Base-by-base conservation (phyloP, 2,888 invertebrate species). In the Kuschelorhynchus macadamiae region DNA sequence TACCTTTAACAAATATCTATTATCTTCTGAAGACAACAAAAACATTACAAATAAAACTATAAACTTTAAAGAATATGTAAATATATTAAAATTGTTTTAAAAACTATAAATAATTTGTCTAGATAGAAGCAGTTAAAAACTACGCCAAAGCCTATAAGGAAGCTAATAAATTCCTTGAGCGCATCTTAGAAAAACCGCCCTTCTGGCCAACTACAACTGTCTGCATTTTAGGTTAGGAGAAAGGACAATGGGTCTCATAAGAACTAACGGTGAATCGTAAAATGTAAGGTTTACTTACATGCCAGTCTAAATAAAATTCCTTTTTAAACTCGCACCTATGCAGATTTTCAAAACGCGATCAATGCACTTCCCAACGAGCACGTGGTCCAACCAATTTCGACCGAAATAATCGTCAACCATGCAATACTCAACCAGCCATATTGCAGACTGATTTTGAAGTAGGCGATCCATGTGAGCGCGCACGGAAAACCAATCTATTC, bases 131-230 rank as follows among this genome's bases (percentile, higher is more conserved):
- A n/a, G n/a, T n/a, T n/a, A n/a, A n/a, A n/a, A n/a, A n/a, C n/a
- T n/a, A n/a, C n/a, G n/a, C n/a, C n/a, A n/a, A n/a, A n/a, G n/a
- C n/a, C n/a, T n/a, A n/a, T n/a, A n/a, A n/a, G n/a, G 25, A 7
- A 25, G 7, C 25, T 7, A 7, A 36, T 36, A 36, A 36, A 7
- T 36, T 3, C 41, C 12, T 20, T 21, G 21, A 53, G 53, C 53
- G 41, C 53, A 53, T 53, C 53, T 53, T 53, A 53, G 41, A 53
- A 53, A 53, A 53, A 53, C 53, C 53, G 53, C 53, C 53, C 53
- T 53, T 53, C 25, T 25, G 21, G 25, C 11, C 25, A 33, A 18
- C 12, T 17, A 49, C 36, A 18, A 50, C 33, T 17, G 33, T 20
- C 50, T 50, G 50, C 50, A 50, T 50, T 50, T 50, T 36, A 50